phyloP scores from a whole-genome alignment of 2,888 invertebrate species.

The Argyra leucocephala region DNA sequence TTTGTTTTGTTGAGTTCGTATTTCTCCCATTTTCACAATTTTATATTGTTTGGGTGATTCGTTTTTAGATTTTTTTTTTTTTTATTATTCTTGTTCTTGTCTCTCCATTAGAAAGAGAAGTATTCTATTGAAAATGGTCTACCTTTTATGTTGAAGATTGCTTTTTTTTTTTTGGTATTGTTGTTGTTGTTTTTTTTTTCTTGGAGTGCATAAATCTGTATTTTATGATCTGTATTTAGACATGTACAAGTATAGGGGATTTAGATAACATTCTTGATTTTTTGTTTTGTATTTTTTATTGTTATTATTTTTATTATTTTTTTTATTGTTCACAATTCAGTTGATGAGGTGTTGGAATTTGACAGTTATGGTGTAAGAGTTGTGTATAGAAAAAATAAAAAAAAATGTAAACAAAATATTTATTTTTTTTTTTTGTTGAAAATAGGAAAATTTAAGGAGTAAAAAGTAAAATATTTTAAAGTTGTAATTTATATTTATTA shows the following conservation, averaged over 20 bases:
- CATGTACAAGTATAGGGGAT: neutral
- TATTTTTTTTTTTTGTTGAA: too few species aligned
- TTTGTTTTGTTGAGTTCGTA: neutral
- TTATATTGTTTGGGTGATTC: neutral
- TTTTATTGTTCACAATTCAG: neutral
- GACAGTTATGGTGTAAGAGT: neutral
- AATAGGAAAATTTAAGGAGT: too few species aligned
- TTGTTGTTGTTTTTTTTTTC: neutral
- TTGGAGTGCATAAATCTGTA: neutral
- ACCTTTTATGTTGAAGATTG: neutral
- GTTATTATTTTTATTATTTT: neutral
- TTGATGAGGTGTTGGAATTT: conserved; percentile 1
- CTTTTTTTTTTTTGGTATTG: neutral
- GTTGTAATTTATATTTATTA: too few species aligned
- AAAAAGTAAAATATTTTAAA: too few species aligned
- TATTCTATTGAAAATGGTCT: too few species aligned
- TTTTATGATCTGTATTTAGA: neutral
- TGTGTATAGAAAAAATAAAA: too few species aligned
- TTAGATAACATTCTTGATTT: too few species aligned
- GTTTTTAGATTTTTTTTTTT: neutral
- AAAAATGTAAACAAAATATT: too few species aligned
- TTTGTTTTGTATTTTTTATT: neutral
- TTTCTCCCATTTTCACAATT: too few species aligned
- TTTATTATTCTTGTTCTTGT: too few species aligned
- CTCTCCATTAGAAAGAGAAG: too few species aligned